Conservation (phyloP, 2,797 vertebrate genomes). For the Craterocephalus amniculus region DNA sequence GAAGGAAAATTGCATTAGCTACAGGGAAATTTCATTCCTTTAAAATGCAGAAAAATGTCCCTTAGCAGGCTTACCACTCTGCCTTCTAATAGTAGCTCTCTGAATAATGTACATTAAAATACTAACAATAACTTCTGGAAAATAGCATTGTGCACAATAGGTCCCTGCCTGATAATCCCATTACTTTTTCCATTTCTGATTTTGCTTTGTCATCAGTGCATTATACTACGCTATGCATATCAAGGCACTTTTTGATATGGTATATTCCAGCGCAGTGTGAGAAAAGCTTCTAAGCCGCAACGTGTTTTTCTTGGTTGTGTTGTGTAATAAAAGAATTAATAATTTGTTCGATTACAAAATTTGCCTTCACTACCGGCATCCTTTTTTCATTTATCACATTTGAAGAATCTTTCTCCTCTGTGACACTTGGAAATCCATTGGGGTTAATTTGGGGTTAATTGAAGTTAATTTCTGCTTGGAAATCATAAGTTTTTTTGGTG, state of each 20-base stretch:
- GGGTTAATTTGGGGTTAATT: slow-evolving; percentile 69
- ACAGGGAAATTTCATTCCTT: slow-evolving; percentile 31
- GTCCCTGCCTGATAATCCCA: slow-evolving; percentile 52
- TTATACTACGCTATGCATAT: slow-evolving; percentile 11
- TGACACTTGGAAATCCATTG: slow-evolving; percentile 73
- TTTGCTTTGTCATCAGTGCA: slow-evolving; percentile 5
- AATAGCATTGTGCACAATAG: slow-evolving; percentile 41
- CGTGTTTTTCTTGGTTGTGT: slow-evolving; percentile 52
- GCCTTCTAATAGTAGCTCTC: slow-evolving; percentile 17
- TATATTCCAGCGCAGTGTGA: slow-evolving; percentile 49
- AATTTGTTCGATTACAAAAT: slow-evolving; percentile 77
- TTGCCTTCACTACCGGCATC: slow-evolving; percentile 56
- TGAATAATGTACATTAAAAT: slow-evolving; percentile 57
- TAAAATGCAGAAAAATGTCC: slow-evolving; percentile 39
- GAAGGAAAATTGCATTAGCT: slow-evolving; percentile 53
- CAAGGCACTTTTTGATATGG: slow-evolving; percentile 52
- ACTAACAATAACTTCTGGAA: slow-evolving; percentile 53
- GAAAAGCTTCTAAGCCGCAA: slow-evolving; percentile 57
- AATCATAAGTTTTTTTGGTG: not conserved
- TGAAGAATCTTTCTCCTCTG: slow-evolving; percentile 60
- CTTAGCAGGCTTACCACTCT: slow-evolving; percentile 39
- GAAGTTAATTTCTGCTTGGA: slow-evolving; percentile 12
- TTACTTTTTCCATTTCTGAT: slow-evolving; percentile 43
- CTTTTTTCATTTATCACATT: slow-evolving; percentile 66
- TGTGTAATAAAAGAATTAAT: slow-evolving; percentile 71